Base-by-base conservation (phyloP, 64 coral and sea anemone species). In the Pocillopora damicornis region DNA sequence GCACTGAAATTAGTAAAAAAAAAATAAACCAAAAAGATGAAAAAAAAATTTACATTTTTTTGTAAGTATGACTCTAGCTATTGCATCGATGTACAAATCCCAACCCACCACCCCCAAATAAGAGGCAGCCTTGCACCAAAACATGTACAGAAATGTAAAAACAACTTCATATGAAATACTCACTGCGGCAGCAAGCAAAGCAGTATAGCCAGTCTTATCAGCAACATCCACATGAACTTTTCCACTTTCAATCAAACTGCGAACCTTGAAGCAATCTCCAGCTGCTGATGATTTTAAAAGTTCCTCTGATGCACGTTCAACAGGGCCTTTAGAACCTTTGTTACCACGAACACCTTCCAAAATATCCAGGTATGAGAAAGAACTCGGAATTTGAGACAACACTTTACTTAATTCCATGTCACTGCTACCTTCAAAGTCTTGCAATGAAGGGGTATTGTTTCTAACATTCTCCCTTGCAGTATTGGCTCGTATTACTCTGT, bases 151-250 rank as follows among this genome's bases (percentile, higher is more conserved):
- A 7, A 51, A 51, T 51, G 42, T 51, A 4, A 51, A 51, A 51
- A 51, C 42, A 51, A 7, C 42, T 51, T 51, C 42, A 51, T 7
- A 51, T 51, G 2, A 51, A 51, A 56, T 63, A 94, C 95, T 90
- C 75, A 98, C 95, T 4, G 92, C 82, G 37, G 95, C 92, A 65
- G 95, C 95, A 1, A 98, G 62, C 10, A 98, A 77, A 14, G 92
- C 92, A n/a, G 95, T 98, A 58, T 94, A 98, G n/a, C 95, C 95
- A 61, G 95, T 98, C 88, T 98, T 98, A 75, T 98, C 95, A 42
- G 95, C 95, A 75, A 98, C 92, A 85, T 98, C 95, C 51, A 98
- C 95, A 87, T 98, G 92, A 20, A 98, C 87, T 51, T 75, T 81
- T 30, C 87, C 92, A 82, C 87, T 91, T 58, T 98, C 89, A 37